A percentile compares a stretch with the other conserved stretches of the same genome.
These are phyloP conservation scores for Drosophila imparisetae DNA, from an alignment of 2,888 invertebrate genomes.

Conservation along the genomic window DNA sequence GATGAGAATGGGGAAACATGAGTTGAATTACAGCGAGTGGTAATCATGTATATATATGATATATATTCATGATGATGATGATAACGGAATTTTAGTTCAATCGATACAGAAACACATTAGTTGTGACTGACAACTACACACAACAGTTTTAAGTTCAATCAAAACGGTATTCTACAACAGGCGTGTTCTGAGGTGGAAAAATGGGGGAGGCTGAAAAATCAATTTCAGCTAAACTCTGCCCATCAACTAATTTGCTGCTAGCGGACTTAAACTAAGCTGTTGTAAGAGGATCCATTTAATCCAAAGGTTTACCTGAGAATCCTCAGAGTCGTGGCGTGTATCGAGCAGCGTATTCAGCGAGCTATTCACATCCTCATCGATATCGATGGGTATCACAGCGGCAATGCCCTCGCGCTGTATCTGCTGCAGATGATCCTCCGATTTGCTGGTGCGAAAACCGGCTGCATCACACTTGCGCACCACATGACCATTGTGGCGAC, in stretches of 20 bases:
- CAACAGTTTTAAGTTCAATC: not conserved
- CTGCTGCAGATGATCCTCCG: slow-evolving; percentile 95
- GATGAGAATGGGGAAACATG: not conserved
- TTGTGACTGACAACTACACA: slow-evolving; percentile 20
- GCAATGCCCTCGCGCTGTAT: slow-evolving; percentile 87
- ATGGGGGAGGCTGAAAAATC: not conserved
- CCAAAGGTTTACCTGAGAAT: slow-evolving; percentile 83
- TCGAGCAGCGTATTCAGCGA: slow-evolving; percentile 95
- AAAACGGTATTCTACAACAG: slow-evolving; percentile 18
- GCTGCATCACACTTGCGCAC: slow-evolving; percentile 86
- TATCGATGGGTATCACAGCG: slow-evolving; percentile 93
- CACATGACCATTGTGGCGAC: slow-evolving; percentile 85
- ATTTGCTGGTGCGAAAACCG: slow-evolving; percentile 94
- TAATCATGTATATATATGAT: not conserved
- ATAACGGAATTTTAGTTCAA: slow-evolving; percentile 26
- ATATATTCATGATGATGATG: slow-evolving; percentile 5
- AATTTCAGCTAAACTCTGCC: slow-evolving; percentile 5
- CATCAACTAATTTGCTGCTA: slow-evolving; percentile 3
- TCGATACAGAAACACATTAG: slow-evolving; percentile 32
- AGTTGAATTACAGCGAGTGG: slow-evolving; percentile 19
- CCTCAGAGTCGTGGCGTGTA: slow-evolving; percentile 88
- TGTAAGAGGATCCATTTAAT: not conserved
- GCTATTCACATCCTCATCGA: slow-evolving; percentile 96
- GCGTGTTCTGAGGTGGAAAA: slow-evolving; percentile 28
- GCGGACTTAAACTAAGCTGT: not conserved